Conservation (phyloP, 2,113 vertebrate species). For the Panthera uncia region DNA sequence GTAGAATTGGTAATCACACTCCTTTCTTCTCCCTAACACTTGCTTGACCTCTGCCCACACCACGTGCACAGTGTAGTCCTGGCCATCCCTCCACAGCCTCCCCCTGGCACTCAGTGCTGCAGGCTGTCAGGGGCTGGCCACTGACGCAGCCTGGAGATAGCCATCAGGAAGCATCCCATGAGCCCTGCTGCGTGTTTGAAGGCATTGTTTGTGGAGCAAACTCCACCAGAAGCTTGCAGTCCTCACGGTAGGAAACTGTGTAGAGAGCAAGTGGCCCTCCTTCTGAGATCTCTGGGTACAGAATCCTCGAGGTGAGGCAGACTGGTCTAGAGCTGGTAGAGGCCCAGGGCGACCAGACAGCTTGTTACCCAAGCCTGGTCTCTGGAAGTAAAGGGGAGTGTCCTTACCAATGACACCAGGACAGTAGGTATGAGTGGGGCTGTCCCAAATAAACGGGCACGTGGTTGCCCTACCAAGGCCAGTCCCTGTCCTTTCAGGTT, state of each 20-base stretch:
- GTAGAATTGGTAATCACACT: too few species aligned
- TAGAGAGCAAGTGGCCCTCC: background rate
- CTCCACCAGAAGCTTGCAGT: background rate
- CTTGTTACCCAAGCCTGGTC: background rate
- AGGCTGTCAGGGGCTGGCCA: background rate
- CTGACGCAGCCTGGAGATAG: background rate
- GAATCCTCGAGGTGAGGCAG: background rate
- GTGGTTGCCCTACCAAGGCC: background rate
- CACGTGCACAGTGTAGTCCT: background rate
- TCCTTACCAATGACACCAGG: background rate
- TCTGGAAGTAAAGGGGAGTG: background rate
- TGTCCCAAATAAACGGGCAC: rapidly evolving
- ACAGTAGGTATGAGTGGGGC: background rate
- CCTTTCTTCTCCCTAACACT: background rate
- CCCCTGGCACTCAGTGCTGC: background rate
- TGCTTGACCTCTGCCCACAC: background rate
- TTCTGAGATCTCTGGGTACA: background rate
- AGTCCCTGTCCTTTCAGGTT: background rate
- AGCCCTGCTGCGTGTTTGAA: background rate
- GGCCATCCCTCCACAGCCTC: background rate
- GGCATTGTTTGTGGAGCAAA: background rate
- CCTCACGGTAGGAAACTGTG: background rate
- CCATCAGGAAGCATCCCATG: rapidly evolving
- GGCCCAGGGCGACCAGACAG: background rate
- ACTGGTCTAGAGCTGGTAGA: background rate